Conservation (phyloP, 2,113 vertebrate species). For the Tachycineta bicolor region DNA sequence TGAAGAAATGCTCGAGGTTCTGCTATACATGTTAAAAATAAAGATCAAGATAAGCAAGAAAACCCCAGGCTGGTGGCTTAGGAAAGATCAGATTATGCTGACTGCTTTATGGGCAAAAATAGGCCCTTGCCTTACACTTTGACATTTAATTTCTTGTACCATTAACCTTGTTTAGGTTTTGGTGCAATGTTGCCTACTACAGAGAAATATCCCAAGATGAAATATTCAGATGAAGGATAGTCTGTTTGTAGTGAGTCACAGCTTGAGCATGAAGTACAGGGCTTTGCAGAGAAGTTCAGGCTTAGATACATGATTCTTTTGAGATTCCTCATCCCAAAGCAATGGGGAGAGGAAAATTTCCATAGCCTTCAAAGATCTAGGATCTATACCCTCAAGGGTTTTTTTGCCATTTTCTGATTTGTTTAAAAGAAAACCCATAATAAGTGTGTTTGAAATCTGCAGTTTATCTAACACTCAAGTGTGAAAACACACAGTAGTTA, state of each 20-base stretch:
- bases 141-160: background rate
- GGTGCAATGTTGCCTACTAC: background rate
- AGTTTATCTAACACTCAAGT: background rate
- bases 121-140: background rate
- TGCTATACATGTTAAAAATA: background rate
- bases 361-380: background rate
- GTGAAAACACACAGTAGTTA: background rate
- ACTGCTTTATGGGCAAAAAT: background rate
- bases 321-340: background rate
- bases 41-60: background rate
- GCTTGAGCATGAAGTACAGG: background rate
- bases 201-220: background rate
- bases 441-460: background rate
- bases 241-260: background rate
- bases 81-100: background rate
- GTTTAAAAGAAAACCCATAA: background rate
- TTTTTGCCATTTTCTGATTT: background rate
- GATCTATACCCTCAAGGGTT: background rate
- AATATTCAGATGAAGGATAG: background rate
- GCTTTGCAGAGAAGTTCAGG: background rate
- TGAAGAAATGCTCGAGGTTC: background rate
- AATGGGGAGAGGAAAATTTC: background rate
- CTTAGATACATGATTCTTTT: rapidly evolving
- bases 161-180: background rate
- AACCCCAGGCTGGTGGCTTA: background rate